These are phyloP conservation scores for Myrmecophaga tridactyla DNA, from an alignment of 2,113 vertebrate species.

Conservation along the genomic window DNA sequence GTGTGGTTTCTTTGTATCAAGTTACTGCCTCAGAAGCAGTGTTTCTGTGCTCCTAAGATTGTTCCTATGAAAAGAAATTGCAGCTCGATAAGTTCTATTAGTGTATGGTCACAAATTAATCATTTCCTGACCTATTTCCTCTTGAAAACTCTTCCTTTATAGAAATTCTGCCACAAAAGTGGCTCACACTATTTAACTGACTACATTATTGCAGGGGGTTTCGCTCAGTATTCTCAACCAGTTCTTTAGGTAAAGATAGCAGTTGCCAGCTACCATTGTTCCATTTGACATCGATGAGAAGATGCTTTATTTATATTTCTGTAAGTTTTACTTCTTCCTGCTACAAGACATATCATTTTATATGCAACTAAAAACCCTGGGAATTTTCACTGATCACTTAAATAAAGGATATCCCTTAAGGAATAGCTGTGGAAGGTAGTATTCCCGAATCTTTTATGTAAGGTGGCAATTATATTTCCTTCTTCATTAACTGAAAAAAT, in stretches of 20 bases:
- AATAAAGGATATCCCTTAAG: neutral
- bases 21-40: neutral
- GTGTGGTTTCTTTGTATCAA: neutral
- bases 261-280: neutral
- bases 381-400: neutral
- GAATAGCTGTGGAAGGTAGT: neutral
- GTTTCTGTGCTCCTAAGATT: slow-evolving; percentile 50
- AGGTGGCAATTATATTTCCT: neutral
- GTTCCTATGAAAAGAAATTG: slow-evolving; percentile 11
- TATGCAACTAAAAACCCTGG: slow-evolving; percentile 4
- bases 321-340: neutral
- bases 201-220: neutral
- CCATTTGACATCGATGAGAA: neutral
- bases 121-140: slow-evolving; percentile 14
- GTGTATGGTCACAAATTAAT: slow-evolving; percentile 45
- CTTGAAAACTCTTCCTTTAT: slow-evolving; percentile 48
- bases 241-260: neutral
- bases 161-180: slow-evolving; percentile 41
- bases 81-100: neutral
- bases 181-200: neutral
- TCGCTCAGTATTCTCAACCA: neutral
- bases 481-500: neutral
- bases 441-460: neutral
- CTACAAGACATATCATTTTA: slow-evolving; percentile 6
- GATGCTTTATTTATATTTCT: slow-evolving; percentile 11